Base-by-base conservation (phyloP, 2,888 invertebrate species). In the Sarcophaga variegata region DNA sequence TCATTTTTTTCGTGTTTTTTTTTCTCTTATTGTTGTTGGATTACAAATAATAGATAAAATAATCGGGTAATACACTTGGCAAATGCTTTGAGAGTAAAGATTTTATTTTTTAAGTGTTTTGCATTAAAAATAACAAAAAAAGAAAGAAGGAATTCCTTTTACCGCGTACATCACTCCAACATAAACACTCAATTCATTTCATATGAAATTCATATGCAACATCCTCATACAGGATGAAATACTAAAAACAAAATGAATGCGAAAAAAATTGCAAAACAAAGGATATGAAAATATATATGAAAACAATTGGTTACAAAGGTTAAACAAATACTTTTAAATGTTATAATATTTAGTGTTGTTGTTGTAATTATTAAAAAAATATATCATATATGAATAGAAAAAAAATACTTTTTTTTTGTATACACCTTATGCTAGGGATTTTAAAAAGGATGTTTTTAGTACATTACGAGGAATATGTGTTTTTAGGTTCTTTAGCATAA, bases 61-160 rank as follows among this genome's bases (percentile, higher is more conserved):
- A 64, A 63, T 17, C 14, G 66, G 76, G 80, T 67, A 84, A 82
- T 84, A 76, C 81, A 81, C 76, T 77, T 72, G 76, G 59, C 71
- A 79, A 63, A 70, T 71, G 78, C 54, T 87, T 76, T 76, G 62
- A 81, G 63, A 79, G 59, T 59, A 79, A 54, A 54, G 76, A 76
- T 87, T 54, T 81, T 79, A 79, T 72, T 84, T 84, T 54, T 87
- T 78, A 84, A 84, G 79, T 82, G 81, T 78, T 84, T 54, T 84
- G 71, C 79, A 76, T 76, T 82, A 75, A 76, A 87, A 84, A 78
- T 66, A 76, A 87, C 63, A 69, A 59, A 66, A 45, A 54, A 62
- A 14, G 11, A 63, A 63, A 75, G 78, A 81, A 25, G 14, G 22
- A 66, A 20, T 60, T 27, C 10, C 27, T 63, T 62, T 25, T n/a